Base-by-base conservation (phyloP, 2,113 vertebrate species). In the Heterotis niloticus region DNA sequence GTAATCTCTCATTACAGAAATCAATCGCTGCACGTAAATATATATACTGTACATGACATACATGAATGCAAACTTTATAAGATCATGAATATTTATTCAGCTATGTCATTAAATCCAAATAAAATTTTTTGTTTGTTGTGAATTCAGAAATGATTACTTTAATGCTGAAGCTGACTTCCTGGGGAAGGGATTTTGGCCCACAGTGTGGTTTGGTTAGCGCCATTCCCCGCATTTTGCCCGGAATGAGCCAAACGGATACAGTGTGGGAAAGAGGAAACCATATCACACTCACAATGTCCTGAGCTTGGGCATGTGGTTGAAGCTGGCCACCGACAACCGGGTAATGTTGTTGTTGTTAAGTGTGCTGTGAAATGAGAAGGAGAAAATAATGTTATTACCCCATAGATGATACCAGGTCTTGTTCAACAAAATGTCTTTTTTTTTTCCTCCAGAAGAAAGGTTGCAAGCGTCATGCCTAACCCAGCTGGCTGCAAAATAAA, bases 321-420 rank as follows among this genome's bases (percentile, higher is more conserved):
- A 99, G 90, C 98, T 99, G 90, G 95, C 96, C 92, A 99, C 97
- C 0, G 98, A 99, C 69, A 99, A 93, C 34, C 96, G 93, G 79
- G 95, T 96, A 86, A 99, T 97, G 91, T 99, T 99, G 92, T 99
- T 99, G 86, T 99, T 99, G 91, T 99, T 99, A 88, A 99, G 95
- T 56, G 98, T 99, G 86, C 98, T 99, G 90, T 5, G 77, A 89
- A 90, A 84, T 24, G 83, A 81, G 78, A 87, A 10, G 34, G 54
- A 59, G 28, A 68, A 64, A 70, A 29, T 9, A 26, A 59, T 18
- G n/a, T 24, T 51, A 18, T 74, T 57, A 74, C 54, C n/a, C 23
- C 65, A 34, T 26, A 16, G 17, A 57, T 1, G 64, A n/a, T 13
- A 51, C 16, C 52, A 1, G 5, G 14, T 24, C 52, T n/a, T n/a